Percentiles rank a stretch among this genome's conserved stretches.
These are phyloP conservation scores for Ascidia mentula DNA, from an alignment of 23 tunicate species.

Conservation along the genomic window DNA sequence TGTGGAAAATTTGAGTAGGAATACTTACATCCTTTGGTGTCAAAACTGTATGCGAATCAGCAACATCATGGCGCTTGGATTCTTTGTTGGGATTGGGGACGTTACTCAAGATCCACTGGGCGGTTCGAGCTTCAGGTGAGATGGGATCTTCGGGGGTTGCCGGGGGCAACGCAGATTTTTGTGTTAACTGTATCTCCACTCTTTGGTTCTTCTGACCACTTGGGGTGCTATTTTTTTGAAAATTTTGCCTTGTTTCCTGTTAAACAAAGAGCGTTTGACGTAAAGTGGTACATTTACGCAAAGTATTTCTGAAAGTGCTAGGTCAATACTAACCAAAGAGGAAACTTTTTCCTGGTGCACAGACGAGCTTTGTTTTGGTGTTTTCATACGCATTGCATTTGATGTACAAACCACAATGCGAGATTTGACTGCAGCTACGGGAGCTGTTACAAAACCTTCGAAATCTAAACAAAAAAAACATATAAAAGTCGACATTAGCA, in stretches of 20 bases:
- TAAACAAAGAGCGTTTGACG: too few relatives aligned
- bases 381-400: conserved; percentile 58
- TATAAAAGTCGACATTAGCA: background rate
- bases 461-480: too few relatives aligned
- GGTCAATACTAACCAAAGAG: background rate
- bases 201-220: background rate
- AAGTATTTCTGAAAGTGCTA: too few relatives aligned
- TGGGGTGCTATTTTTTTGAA: background rate
- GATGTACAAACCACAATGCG: conserved; percentile 52
- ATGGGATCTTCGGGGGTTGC: conserved; percentile 65
- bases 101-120: conserved; percentile 79
- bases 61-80: conserved; percentile 12
- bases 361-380: conserved; percentile 20
- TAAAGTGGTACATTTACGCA: too few relatives aligned
- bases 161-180: conserved; percentile 37
- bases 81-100: conserved; percentile 45
- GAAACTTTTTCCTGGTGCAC: conserved; percentile 11
- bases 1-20: background rate
- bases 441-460: conserved; percentile 50
- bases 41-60: conserved; percentile 20
- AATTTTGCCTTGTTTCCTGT: background rate
- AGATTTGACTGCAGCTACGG: conserved; percentile 59
- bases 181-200: background rate
- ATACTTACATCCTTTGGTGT: conserved; percentile 54
- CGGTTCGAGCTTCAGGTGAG: conserved; percentile 94